These are phyloP conservation scores for Microhierax caerulescens DNA, from an alignment of 2,797 vertebrate genomes.

Conservation along the genomic window DNA sequence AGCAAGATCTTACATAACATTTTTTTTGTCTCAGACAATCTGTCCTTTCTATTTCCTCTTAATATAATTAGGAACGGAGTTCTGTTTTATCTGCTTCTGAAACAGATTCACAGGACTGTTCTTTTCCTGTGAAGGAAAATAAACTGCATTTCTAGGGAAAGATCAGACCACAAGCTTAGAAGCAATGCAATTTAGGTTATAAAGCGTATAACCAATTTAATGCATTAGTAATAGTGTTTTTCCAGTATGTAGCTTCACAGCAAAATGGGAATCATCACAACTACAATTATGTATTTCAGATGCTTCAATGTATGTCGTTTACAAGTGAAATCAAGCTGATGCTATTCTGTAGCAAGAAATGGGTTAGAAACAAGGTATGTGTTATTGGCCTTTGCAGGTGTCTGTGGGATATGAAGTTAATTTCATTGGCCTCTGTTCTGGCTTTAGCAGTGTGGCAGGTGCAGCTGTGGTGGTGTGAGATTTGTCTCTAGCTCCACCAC, in stretches of 20 bases:
- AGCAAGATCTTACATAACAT: not conserved
- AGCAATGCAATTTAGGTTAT: not conserved
- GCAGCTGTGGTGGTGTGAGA: not conserved
- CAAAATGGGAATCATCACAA: not conserved
- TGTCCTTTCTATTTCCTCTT: not conserved
- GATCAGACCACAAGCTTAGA: not conserved
- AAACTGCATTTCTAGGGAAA: not conserved
- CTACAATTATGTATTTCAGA: not conserved
- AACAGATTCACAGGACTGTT: not conserved
- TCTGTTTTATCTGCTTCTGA: slow-evolving; percentile 7
- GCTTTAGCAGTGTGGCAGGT: not conserved
- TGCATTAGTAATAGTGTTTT: slow-evolving; percentile 13
- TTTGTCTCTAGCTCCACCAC: not conserved
- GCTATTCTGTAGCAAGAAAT: not conserved
- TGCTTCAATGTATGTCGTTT: not conserved
- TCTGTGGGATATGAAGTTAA: not conserved
- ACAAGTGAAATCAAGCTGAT: not conserved
- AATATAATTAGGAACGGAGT: not conserved
- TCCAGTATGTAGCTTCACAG: not conserved
- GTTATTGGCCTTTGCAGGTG: not conserved
- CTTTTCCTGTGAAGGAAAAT: not conserved
- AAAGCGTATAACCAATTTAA: not conserved
- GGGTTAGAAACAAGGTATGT: not conserved
- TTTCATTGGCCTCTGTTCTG: not conserved
- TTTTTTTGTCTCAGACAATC: not conserved